Percentiles rank a stretch among this genome's conserved stretches.
These are phyloP conservation scores for Pecten maximus DNA, from an alignment of 2,888 invertebrate species.

Conservation along the genomic window DNA sequence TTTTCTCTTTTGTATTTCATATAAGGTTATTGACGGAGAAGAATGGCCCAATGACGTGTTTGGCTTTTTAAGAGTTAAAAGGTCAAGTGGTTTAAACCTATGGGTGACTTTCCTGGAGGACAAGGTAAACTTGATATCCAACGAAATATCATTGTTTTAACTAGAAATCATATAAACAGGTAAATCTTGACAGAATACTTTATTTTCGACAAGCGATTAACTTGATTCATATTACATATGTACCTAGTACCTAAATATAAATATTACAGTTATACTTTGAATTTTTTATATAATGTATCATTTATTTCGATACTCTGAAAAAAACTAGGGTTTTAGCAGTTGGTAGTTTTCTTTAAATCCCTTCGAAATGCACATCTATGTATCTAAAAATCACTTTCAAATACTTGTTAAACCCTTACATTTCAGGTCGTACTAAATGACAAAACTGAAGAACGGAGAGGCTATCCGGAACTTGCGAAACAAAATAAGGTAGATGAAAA, in stretches of 20 bases:
- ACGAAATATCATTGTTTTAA: too few relatives aligned
- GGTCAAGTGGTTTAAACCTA: background rate
- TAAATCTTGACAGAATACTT: too few relatives aligned
- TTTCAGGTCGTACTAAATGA: background rate
- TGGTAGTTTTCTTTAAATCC: background rate
- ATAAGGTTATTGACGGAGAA: background rate
- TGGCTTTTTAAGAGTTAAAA: background rate
- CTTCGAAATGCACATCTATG: too few relatives aligned
- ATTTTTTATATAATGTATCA: too few relatives aligned
- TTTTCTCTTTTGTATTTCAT: background rate
- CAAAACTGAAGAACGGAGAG: background rate
- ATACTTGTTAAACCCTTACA: background rate
- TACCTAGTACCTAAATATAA: too few relatives aligned
- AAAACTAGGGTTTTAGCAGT: background rate
- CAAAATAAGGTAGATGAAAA: background rate
- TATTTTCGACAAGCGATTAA: too few relatives aligned
- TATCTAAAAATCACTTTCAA: background rate
- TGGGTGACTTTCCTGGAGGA: slow-evolving; percentile 1
- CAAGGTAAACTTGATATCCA: background rate
- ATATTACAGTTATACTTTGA: too few relatives aligned
- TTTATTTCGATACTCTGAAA: too few relatives aligned
- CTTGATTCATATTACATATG: too few relatives aligned
- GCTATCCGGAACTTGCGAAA: background rate
- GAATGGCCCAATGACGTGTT: background rate
- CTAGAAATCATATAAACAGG: too few relatives aligned